Percentiles rank a stretch among this genome's conserved stretches.
Evolutionary conservation across 2,888 invertebrate species (phyloP).

Genomic region (Tiliacea aurago): DNA sequence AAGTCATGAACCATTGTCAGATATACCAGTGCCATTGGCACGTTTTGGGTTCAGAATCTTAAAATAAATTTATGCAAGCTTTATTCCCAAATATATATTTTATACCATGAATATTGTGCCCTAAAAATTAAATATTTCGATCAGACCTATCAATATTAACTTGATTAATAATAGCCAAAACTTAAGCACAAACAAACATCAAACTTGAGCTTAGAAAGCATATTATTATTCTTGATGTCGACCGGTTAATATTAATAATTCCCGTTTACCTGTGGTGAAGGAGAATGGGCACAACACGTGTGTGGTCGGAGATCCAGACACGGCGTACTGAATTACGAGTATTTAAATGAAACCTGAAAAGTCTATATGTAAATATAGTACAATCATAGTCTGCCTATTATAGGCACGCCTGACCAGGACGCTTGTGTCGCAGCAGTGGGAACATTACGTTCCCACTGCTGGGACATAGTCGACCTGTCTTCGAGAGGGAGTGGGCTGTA

Average conservation of each 20-base stretch:
- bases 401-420: too few species aligned
- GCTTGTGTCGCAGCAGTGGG: too few species aligned
- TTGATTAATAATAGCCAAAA: not conserved
- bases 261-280: not conserved
- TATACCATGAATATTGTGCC: not conserved
- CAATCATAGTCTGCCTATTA: too few species aligned
- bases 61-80: not conserved
- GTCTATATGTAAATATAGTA: too few species aligned
- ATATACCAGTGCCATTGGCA: too few species aligned
- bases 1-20: too few species aligned
- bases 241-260: conserved; percentile 1
- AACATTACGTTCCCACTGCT: too few species aligned
- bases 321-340: not conserved
- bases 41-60: not conserved
- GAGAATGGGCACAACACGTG: not conserved
- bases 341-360: conserved; percentile 1
- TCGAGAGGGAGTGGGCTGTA: too few species aligned
- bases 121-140: not conserved
- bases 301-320: not conserved
- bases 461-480: too few species aligned
- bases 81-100: not conserved
- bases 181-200: not conserved
- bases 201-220: not conserved
- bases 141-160: not conserved
- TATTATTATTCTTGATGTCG: conserved; percentile 6